phyloP scores from a whole-genome alignment of 2,113 vertebrate species.

The human region GRCh38 chr22:37498501-37499000 shows the following conservation, averaged over 20 bases:
- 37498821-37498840: background rate
- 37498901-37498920: background rate
- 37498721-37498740: background rate
- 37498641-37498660: background rate
- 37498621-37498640: background rate
- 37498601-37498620: background rate
- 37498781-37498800: background rate
- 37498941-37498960: background rate
- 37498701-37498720: background rate
- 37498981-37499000: background rate
- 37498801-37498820: background rate
- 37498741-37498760: background rate
- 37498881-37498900: background rate
- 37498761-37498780: background rate
- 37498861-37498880: rapidly evolving
- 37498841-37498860: background rate
- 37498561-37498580: slow-evolving; percentile 22
- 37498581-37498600: background rate
- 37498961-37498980: background rate
- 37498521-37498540: slow-evolving; percentile 36
- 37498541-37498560: background rate
- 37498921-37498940: rapidly evolving
- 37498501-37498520: background rate
- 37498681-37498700: rapidly evolving
- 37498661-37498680: background rate